Evolutionary conservation across 2,888 invertebrate genomes (phyloP).

Genomic region (Euplexia lucipara): DNA sequence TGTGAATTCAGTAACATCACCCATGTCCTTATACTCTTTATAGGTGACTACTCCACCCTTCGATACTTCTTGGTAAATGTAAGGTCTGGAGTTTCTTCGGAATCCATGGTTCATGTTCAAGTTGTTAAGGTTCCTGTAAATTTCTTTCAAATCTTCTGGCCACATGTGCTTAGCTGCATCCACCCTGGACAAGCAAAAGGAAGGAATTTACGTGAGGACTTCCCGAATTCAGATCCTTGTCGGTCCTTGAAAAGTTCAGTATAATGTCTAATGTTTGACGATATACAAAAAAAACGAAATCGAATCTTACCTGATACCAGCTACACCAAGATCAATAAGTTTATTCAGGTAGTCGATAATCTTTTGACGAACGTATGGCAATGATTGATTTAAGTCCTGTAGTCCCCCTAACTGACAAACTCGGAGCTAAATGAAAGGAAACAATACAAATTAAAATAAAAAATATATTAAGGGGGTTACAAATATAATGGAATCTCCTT

Average conservation of each 20-base stretch:
- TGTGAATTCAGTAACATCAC: constrained; percentile 94
- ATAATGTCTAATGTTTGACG: no score
- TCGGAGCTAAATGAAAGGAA: constrained; percentile 84
- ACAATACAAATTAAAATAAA: no score
- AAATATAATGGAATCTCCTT: no score
- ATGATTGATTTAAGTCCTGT: constrained; percentile 94
- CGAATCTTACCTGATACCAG: constrained; percentile 92
- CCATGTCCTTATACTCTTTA: constrained; percentile 85
- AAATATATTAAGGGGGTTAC: no score
- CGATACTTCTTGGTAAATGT: constrained; percentile 93
- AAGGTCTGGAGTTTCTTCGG: constrained; percentile 90
- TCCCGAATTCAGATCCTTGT: background rate
- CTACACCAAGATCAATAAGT: constrained; percentile 92
- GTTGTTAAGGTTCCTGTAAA: constrained; percentile 91
- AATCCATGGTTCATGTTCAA: constrained; percentile 92
- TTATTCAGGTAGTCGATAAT: constrained; percentile 92
- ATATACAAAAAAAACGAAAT: background rate
- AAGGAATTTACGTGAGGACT: background rate
- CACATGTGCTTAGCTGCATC: constrained; percentile 95
- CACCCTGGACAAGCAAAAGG: constrained; percentile 92
- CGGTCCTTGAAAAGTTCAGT: background rate
- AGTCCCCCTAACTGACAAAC: constrained; percentile 94
- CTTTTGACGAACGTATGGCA: constrained; percentile 92
- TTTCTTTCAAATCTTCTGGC: constrained; percentile 93
- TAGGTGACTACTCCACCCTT: constrained; percentile 89